Base-by-base conservation (phyloP, 2,888 invertebrate genomes). In the Achlya flavicornis region DNA sequence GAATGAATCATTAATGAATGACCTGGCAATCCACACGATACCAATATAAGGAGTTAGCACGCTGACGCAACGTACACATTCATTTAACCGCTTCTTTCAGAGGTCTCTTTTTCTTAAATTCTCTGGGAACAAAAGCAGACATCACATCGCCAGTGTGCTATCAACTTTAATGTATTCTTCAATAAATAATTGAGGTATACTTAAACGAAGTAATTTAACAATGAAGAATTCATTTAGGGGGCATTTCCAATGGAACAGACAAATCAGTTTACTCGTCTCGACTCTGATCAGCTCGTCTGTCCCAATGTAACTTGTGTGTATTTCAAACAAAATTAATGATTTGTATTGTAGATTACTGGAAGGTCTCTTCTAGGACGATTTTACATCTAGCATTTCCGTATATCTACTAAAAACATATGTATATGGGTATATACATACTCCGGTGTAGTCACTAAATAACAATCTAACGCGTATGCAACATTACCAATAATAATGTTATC, bases 381-480 rank as follows among this genome's bases (percentile, higher is more conserved):
- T 60, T 35, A 78, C 57, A 78, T 69, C 80, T 85, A 81, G 76
- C 77, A 71, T 77, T 77, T 76, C 77, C 76, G 77, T 85, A 84
- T 74, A 83, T 76, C 81, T 81, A 76, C 66, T 75, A 83, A 81
- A 83, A 83, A 80, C 16, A 86, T 82, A 85, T 85, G 85, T 85
- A 86, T 83, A 81, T 64, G 70, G 76, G 83, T 86, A 85, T 81
- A 77, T 85, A 89, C 83, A 88, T 85, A 91, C 83, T 79, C 84
- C 80, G 74, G 75, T 76, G 78, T 91, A 91, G 88, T 85, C 83
- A 92, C 91, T 92, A 92, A 90, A 92, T 92, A 93, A 92, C 92
- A 92, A 92, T 90, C 86, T 64, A 92, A 90, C 85, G 66, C 68
- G 70, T 65, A 63, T 69, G 64, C 66, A 82, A 86, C 66, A 71